Evolutionary conservation across 2,888 invertebrate genomes (phyloP).

Genomic region (Pemphredon lugubris): DNA sequence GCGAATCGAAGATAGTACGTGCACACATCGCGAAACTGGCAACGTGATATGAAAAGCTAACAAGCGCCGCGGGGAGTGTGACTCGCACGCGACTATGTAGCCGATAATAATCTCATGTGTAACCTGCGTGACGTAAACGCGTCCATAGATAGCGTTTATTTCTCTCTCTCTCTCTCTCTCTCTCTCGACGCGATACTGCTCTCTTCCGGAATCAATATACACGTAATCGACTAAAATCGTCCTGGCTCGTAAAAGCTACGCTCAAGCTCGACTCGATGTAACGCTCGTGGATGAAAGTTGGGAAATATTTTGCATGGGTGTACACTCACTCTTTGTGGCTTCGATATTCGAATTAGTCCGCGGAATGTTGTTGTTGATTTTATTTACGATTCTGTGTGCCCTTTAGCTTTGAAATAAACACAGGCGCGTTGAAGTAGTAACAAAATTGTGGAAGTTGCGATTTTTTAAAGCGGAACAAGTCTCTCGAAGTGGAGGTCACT

Average conservation of each 20-base stretch:
- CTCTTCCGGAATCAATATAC: slow-evolving; percentile 31
- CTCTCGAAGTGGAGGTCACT: no score
- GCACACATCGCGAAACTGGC: slow-evolving; percentile 42
- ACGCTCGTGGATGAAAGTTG: no score
- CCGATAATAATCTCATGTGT: slow-evolving; percentile 74
- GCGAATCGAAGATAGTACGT: slow-evolving; percentile 40
- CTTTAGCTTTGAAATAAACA: no score
- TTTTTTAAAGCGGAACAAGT: no score
- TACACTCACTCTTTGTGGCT: no score
- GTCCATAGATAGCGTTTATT: slow-evolving; percentile 44
- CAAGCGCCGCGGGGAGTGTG: slow-evolving; percentile 45
- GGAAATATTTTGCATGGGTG: no score
- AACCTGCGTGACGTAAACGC: slow-evolving; percentile 69
- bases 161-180: slow-evolving; percentile 15
- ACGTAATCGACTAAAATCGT: slow-evolving; percentile 32
- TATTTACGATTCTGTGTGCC: no score
- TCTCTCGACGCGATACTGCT: slow-evolving; percentile 18
- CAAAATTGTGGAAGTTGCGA: no score
- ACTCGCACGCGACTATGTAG: slow-evolving; percentile 42
- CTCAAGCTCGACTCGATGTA: slow-evolving; percentile 33
- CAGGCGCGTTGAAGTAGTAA: no score
- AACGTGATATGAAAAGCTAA: slow-evolving; percentile 58
- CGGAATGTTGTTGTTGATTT: no score
- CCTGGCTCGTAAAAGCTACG: slow-evolving; percentile 28
- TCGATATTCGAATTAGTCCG: no score